Conservation (phyloP, 2,797 vertebrate genomes). For the Megalops cyprinoides region DNA sequence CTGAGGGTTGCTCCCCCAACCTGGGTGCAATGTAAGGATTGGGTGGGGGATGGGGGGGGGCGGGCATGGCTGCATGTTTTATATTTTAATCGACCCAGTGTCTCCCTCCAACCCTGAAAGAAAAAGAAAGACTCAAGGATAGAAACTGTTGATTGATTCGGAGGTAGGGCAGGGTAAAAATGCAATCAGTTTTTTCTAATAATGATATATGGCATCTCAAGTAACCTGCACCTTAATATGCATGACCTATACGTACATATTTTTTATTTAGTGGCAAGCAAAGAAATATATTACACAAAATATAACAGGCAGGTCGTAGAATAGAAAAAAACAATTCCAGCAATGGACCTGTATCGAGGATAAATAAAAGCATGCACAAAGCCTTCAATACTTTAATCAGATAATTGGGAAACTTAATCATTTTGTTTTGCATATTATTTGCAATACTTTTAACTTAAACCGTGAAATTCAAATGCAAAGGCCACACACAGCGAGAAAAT, state of each 20-base stretch:
- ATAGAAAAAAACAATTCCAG: neutral
- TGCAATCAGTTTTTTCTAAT: neutral
- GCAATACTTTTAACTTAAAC: constrained; percentile 24
- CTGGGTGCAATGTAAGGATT: too few relatives aligned
- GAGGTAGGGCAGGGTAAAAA: too few relatives aligned
- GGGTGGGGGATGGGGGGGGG: too few relatives aligned
- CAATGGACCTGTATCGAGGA: neutral
- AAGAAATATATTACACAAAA: neutral
- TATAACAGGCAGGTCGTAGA: neutral
- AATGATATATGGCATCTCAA: neutral
- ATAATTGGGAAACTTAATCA: constrained; percentile 27
- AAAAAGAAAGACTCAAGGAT: neutral
- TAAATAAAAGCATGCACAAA: neutral
- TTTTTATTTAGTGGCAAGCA: neutral
- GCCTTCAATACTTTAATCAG: constrained; percentile 18
- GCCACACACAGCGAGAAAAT: constrained; percentile 17
- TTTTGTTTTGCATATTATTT: constrained; percentile 11
- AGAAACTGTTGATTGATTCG: neutral
- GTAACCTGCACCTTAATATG: constrained; percentile 10
- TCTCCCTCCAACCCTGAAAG: neutral
- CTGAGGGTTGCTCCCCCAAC: too few relatives aligned
- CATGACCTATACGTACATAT: constrained; percentile 23
- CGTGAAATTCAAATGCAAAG: constrained; percentile 26
- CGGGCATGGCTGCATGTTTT: too few relatives aligned
- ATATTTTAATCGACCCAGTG: too few relatives aligned